Base-by-base conservation (phyloP, 1,140 invertebrate species). In the Eriocheir sinensis region DNA sequence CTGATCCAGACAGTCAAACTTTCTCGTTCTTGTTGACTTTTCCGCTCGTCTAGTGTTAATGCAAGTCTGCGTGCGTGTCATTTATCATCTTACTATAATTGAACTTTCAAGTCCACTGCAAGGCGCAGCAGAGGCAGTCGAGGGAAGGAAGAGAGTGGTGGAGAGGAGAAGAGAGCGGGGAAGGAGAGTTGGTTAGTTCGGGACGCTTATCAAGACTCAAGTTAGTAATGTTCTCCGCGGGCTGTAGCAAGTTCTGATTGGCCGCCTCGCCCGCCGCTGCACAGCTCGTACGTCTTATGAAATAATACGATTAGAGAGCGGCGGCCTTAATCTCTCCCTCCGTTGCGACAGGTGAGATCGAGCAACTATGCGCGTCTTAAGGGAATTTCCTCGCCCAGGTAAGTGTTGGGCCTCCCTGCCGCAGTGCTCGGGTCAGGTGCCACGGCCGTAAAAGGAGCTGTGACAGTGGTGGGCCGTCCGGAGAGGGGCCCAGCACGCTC, bases 301-400 rank as follows among this genome's bases (percentile, higher is more conserved):
- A 41, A 40, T 86, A 86, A 86, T 86, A 86, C 83, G 83, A 86
- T 86, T 86, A 86, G 30, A 86, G 83, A 36, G 40, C 40, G 34
- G 83, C 83, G 30, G 83, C 36, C 83, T 86, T 86, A n/a, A 86
- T 41, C 83, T 86, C 83, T 32, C 32, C 34, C 8, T 86, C 32
- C 83, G 40, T 38, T 41, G 34, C 83, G 83, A 40, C 83, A 86
- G 83, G 83, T 38, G 17, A 86, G 83, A 41, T 72, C 60, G 60
- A 72, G 60, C 60, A 72, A 72, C 60, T 72, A 27, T 72, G 60
- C 21, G n/a, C 21, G 60, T 72, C 21, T 72, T n/a, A 72, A 72
- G 60, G 60, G 60, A 72, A 72, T n/a, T 72, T 72, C 60, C 60
- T 72, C 21, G n/a, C 60, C 60, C 60, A 72, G 60, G 60, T 72